Conservation (phyloP, 2,797 vertebrate genomes). For the Brachyrhaphis roseni region DNA sequence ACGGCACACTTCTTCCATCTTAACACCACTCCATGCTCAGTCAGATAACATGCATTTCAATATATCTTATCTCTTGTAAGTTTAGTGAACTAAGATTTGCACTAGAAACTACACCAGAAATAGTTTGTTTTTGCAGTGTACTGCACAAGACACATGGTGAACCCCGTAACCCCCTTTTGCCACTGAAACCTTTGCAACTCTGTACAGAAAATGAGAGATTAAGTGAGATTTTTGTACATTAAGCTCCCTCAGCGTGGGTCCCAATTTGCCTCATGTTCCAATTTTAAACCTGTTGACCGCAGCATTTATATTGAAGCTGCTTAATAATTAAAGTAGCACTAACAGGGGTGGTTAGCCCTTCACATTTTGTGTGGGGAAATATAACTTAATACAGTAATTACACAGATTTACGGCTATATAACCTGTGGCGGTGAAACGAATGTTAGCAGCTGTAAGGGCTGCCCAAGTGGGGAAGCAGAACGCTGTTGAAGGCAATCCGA, state of each 20-base stretch:
- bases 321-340: conserved; percentile 20
- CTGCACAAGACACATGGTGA: not conserved
- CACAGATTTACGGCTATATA: conserved; percentile 29
- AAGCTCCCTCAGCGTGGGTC: not conserved
- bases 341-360: conserved; percentile 16
- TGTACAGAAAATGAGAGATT: not conserved
- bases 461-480: conserved; percentile 4
- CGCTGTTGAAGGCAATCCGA: not conserved
- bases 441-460: conserved; percentile 8
- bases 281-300: conserved; percentile 29
- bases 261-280: conserved; percentile 5
- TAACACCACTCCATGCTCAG: too few species aligned
- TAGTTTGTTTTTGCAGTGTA: not conserved
- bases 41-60: too few species aligned
- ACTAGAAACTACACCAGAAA: too few species aligned
- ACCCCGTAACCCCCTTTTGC: not conserved
- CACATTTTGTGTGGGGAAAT: conserved; percentile 15
- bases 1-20: too few species aligned
- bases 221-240: not conserved
- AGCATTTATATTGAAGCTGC: conserved; percentile 13
- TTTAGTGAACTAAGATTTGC: too few species aligned
- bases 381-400: conserved; percentile 30
- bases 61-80: too few species aligned
- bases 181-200: not conserved
- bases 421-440: conserved; percentile 26